These are phyloP conservation scores for Sphaerodactylus townsendi DNA, from an alignment of 2,113 vertebrate genomes.

Conservation along the genomic window DNA sequence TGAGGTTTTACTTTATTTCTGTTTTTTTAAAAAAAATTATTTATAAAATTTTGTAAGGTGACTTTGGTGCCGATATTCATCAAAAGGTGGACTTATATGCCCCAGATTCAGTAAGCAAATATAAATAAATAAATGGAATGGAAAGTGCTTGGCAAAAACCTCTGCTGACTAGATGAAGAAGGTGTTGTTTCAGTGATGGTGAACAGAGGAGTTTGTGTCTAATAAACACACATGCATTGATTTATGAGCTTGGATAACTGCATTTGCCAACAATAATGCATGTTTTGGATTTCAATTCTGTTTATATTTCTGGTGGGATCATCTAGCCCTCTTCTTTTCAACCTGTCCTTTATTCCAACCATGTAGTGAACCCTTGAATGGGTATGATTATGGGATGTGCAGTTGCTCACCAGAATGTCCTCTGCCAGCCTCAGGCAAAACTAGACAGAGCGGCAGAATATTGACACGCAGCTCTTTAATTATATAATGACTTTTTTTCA, in stretches of 20 bases:
- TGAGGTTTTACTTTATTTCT: too few species aligned
- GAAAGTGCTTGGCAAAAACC: too few species aligned
- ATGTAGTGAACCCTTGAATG: not conserved
- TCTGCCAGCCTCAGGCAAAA: not conserved
- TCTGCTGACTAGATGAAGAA: too few species aligned
- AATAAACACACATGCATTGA: not conserved
- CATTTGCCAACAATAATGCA: not conserved
- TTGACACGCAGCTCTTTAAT: constrained; percentile 32
- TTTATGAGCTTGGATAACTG: not conserved
- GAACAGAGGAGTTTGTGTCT: not conserved
- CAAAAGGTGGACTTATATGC: too few species aligned
- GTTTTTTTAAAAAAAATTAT: too few species aligned
- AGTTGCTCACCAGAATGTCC: not conserved
- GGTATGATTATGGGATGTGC: constrained; percentile 1
- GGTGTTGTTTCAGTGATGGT: not conserved
- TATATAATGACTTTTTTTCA: not conserved
- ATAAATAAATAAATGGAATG: too few species aligned
- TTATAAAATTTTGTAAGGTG: too few species aligned
- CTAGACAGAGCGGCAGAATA: not conserved
- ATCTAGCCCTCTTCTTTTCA: not conserved
- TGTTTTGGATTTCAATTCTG: not conserved
- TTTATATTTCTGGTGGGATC: not conserved
- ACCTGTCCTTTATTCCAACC: not conserved
- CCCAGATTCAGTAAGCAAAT: too few species aligned
- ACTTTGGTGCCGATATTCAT: too few species aligned